Percentiles rank a stretch among this genome's conserved stretches.
These are phyloP conservation scores for Caenorhabditis sp. DNA, from an alignment of 2,888 invertebrate species.

Conservation along the genomic window DNA sequence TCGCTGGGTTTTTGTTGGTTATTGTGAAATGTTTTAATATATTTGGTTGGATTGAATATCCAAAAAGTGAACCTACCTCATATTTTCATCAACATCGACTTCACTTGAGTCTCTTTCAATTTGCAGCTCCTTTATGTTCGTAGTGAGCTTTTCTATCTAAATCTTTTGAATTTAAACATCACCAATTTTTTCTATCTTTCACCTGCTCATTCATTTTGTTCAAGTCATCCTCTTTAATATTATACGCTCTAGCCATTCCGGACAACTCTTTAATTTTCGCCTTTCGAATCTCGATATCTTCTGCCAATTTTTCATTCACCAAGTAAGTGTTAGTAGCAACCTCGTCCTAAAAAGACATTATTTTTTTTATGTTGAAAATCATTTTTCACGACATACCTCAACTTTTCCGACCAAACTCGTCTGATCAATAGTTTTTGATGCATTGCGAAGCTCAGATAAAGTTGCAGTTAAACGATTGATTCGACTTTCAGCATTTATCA, in stretches of 20 bases:
- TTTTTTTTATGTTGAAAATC: neutral
- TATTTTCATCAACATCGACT: conserved; percentile 50
- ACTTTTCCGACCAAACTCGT: neutral
- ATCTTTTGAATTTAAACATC: neutral
- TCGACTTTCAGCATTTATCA: conserved; percentile 44
- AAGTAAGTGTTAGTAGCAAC: conserved; percentile 81
- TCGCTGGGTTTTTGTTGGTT: neutral
- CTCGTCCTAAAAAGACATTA: conserved; percentile 76
- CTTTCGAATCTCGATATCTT: conserved; percentile 78
- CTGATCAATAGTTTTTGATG: conserved; percentile 8
- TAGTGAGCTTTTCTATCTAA: conserved; percentile 74
- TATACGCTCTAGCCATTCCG: conserved; percentile 78
- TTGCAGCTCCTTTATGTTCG: conserved; percentile 80
- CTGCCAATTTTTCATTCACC: conserved; percentile 82
- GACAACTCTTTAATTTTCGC: conserved; percentile 80
- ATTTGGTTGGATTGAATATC: too few relatives aligned
- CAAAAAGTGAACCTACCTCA: conserved; percentile 42
- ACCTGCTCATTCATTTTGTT: conserved; percentile 78
- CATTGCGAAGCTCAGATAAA: conserved; percentile 78
- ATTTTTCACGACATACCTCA: conserved; percentile 4
- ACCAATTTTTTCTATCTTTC: neutral
- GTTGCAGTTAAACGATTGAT: conserved; percentile 75
- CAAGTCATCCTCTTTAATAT: conserved; percentile 78
- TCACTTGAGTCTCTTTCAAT: conserved; percentile 79
- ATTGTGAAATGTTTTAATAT: neutral